Base-by-base conservation (phyloP, 2,888 invertebrate species). In the Lasioglossum zephyrum region DNA sequence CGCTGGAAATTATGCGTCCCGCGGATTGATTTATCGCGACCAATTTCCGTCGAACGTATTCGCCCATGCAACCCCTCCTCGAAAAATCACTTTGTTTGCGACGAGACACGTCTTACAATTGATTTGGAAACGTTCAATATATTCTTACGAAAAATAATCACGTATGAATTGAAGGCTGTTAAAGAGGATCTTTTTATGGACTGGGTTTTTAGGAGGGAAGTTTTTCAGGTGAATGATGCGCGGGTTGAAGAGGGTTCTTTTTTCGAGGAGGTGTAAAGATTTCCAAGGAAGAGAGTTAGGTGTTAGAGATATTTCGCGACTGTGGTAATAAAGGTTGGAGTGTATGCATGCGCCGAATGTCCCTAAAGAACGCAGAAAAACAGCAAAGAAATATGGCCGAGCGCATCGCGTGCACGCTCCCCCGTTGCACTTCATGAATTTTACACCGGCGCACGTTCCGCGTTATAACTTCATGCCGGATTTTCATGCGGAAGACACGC, bases 381-480 rank as follows among this genome's bases (percentile, higher is more conserved):
- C 78, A 18, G 78, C 31, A 72, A 86, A 73, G 70, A 82, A 86
- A 86, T 86, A 82, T 66, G 79, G 60, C 13, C 39, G 47, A 5
- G 73, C n/a, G 60, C 73, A 57, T 81, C 77, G 66, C 80, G 79
- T 77, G 75, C 80, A 72, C n/a, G 39, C 41, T 60, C 39, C 31
- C 41, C 73, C 72, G 77, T 63, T 81, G 79, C 79, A 70, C 77
- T 73, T 75, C 86, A 74, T 82, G 86, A 86, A 86, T 86, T 82
- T 86, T 86, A 63, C 74, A 79, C 79, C 2, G 41, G 63, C 36
- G n/a, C 22, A 18, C 85, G 78, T 53, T 70, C 69, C 75, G 73
- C 73, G 82, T 79, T 82, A 70, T 77, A 80, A 83, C 77, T 77
- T 63, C 47, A 53, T 66, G 85, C 73, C 22, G 70, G 79, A 79